A percentile compares a stretch with the other conserved stretches of the same genome.
Conservation (phyloP, 2,113 vertebrate species). For the Furnarius figulus region DNA sequence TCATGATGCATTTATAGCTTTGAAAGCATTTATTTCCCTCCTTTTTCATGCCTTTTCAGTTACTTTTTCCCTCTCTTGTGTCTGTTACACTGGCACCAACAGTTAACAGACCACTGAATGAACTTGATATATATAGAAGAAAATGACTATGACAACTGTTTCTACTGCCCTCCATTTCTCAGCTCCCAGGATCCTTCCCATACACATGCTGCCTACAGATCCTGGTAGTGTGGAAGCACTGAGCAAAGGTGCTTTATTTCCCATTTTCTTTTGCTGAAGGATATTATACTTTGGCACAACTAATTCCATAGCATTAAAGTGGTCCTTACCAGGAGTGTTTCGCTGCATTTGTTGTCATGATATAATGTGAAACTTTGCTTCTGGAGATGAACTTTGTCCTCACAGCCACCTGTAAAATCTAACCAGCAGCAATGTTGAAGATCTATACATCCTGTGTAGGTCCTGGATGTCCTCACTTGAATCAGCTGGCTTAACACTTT, state of each 20-base stretch:
- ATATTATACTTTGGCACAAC: not conserved
- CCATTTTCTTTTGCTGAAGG: not conserved
- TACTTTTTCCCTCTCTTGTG: not conserved
- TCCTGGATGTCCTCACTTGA: not conserved
- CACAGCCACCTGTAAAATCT: fast-evolving
- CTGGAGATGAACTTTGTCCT: not conserved
- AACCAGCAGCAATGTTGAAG: not conserved
- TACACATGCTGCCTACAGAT: not conserved
- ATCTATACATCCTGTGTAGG: not conserved
- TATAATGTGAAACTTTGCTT: not conserved
- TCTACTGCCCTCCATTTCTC: not conserved
- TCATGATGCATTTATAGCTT: not conserved
- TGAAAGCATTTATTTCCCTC: slow-evolving; percentile 13
- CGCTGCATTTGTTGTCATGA: not conserved
- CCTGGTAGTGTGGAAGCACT: not conserved
- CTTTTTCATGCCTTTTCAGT: not conserved
- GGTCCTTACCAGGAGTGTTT: not conserved
- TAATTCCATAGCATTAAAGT: not conserved
- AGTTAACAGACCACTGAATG: not conserved
- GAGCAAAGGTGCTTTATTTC: not conserved
- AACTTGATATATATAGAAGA: not conserved
- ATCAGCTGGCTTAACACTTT: not conserved
- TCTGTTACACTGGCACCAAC: not conserved
- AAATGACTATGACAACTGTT: not conserved
- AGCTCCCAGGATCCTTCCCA: not conserved